Base-by-base conservation (phyloP, 2,888 invertebrate genomes). In the Drosophila sordidapex region DNA sequence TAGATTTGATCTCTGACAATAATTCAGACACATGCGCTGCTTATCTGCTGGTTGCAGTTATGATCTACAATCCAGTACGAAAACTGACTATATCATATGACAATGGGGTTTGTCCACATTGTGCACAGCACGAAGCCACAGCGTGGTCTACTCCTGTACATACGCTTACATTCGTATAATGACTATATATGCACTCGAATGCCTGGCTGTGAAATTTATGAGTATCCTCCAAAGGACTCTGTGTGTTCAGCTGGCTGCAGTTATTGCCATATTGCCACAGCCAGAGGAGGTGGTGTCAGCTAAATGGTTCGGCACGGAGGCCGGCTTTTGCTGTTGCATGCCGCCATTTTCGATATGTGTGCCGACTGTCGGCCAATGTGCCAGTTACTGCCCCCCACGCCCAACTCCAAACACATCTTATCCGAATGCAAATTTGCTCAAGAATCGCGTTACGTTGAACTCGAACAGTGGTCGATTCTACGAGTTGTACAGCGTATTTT, bases 341-440 rank as follows among this genome's bases (percentile, higher is more conserved):
- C 69, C 74, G 58, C 67, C 52, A 57, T 48, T 21, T 35, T 59
- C 64, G 53, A 63, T 71, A 79, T 79, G 78, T 79, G 75, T 79
- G 78, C 71, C 79, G 78, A 79, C 75, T 79, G 79, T 71, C 71
- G 79, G 71, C 64, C 74, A 70, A 74, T 65, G 79, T 78, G 79
- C 78, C 79, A 78, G 75, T 69, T 73, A 52, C 8, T 54, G 33
- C 29, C 63, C 49, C 7, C 1, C 54, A n/a, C 21, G 13, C 54
- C 4, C 11, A 27, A 60, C 15, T 35, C 18, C 33, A 38, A 46
- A 11, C 56, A 70, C 75, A 78, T 62, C 58, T 75, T 69, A 38
- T 59, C 65, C 71, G 57, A 79, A 79, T 79, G 79, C 65, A 79
- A 79, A 79, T 75, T 79, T 79, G 66, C 53, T 58, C 61, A 62